Percentiles rank a stretch among this genome's conserved stretches.
These are phyloP conservation scores for Sphaeramia orbicularis DNA, from an alignment of 2,797 vertebrate species.

Conservation along the genomic window DNA sequence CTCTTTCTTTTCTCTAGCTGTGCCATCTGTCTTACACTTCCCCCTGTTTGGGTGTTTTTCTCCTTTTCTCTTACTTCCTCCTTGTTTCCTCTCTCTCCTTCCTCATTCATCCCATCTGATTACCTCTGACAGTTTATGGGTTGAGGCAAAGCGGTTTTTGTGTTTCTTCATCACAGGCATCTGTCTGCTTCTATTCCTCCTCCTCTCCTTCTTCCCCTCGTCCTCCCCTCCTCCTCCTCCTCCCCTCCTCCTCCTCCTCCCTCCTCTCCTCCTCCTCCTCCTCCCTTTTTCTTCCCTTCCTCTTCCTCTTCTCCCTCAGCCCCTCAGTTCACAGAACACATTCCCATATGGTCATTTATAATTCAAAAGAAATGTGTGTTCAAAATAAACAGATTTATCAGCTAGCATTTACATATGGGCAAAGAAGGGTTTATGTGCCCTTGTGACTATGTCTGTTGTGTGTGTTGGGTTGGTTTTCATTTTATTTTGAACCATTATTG, in stretches of 20 bases:
- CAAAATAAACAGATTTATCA: slow-evolving; percentile 77
- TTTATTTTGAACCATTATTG: background rate
- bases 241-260: no score
- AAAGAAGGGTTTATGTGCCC: slow-evolving; percentile 4
- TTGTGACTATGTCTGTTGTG: background rate
- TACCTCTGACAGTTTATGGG: slow-evolving; percentile 74
- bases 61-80: slow-evolving; percentile 6
- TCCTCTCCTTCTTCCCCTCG: slow-evolving; percentile 48
- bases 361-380: slow-evolving; percentile 79
- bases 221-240: slow-evolving; percentile 20
- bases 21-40: background rate
- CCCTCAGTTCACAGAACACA: slow-evolving; percentile 53
- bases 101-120: slow-evolving; percentile 62
- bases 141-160: slow-evolving; percentile 60
- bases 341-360: slow-evolving; percentile 84
- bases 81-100: background rate
- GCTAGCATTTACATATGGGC: slow-evolving; percentile 72
- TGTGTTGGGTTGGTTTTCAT: background rate
- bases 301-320: slow-evolving; percentile 38
- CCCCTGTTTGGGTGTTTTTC: slow-evolving; percentile 1
- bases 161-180: slow-evolving; percentile 78
- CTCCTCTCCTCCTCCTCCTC: slow-evolving; percentile 37
- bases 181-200: slow-evolving; percentile 74
- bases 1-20: background rate
- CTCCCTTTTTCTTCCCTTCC: slow-evolving; percentile 38